A percentile compares a stretch with the other conserved stretches of the same genome.
These are phyloP conservation scores for Cuniculus paca DNA, from an alignment of 2,797 vertebrate species.

Conservation along the genomic window DNA sequence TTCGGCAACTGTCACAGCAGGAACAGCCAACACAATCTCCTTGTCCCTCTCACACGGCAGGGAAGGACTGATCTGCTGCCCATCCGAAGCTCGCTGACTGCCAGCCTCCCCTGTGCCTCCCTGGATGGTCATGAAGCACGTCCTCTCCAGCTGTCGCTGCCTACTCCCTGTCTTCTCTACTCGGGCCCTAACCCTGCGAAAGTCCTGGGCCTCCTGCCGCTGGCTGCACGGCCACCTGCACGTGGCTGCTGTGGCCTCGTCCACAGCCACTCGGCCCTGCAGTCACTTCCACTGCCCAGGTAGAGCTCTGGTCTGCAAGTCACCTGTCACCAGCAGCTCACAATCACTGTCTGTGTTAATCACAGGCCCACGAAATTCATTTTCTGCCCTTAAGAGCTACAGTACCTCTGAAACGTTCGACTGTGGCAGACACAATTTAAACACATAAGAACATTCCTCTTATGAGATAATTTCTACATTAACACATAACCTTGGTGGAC, in stretches of 20 bases:
- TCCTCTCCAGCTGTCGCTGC: not conserved
- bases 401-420: not conserved
- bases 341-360: not conserved
- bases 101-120: not conserved
- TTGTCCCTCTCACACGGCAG: rapidly evolving
- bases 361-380: not conserved
- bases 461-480: slow-evolving; percentile 6
- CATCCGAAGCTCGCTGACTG: rapidly evolving
- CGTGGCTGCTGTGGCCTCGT: rapidly evolving
- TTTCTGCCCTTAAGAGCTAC: not conserved
- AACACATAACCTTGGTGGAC: slow-evolving; percentile 4
- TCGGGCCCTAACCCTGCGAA: not conserved
- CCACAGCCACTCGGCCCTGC: not conserved
- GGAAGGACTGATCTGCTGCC: rapidly evolving
- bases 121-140: not conserved
- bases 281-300: not conserved
- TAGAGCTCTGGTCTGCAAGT: not conserved
- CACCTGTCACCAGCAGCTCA: not conserved
- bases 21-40: not conserved
- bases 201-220: no score
- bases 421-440: not conserved
- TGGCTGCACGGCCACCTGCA: not conserved
- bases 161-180: not conserved
- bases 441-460: not conserved
- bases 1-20: not conserved